Base-by-base conservation (phyloP, 2,888 invertebrate genomes). In the Salpingus planirostris region DNA sequence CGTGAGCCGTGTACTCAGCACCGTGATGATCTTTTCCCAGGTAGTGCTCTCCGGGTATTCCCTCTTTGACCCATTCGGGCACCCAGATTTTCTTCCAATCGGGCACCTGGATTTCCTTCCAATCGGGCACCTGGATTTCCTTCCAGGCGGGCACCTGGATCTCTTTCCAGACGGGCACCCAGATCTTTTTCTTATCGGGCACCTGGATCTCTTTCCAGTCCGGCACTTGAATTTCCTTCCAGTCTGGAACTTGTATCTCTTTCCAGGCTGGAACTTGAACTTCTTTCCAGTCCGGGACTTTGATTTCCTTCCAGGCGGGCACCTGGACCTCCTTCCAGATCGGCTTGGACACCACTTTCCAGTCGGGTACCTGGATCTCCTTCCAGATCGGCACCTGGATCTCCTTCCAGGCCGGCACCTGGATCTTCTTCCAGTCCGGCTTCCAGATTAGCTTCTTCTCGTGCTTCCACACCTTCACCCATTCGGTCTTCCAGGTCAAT, bases 1-100 rank as follows among this genome's bases (percentile, higher is more conserved):
- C 86, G 49, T 86, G 86, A 23, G 83, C 81, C 11, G 82, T 84
- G 52, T 84, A 84, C 56, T 85, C 80, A 78, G 80, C 82, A 10
- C 85, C 85, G 31, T 84, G 77, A 27, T 78, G 75, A 65, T 85
- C 86, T 53, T 80, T 84, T n/a, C 85, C 85, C 46, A 82, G 68
- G 53, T 75, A 80, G 57, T 86, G 84, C 54, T 83, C 81, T 11
- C 85, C 85, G 1, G 83, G 84, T 36, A 86, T 74, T 29, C 82
- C 83, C 29, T 82, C 74, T 60, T 86, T 86, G 21, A 85, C 71
- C 74, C 82, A 79, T 49, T 82, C 76, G 1, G 82, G 82, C 12
- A 78, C 70, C 73, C 74, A 82, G 12, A 76, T 64, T 58, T 82
- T 76, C 48, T 79, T 79, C 80, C 80, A 76, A 43, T 68, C 68